Conservation (phyloP, 1,140 invertebrate genomes). For the Mercenaria mercenaria region DNA sequence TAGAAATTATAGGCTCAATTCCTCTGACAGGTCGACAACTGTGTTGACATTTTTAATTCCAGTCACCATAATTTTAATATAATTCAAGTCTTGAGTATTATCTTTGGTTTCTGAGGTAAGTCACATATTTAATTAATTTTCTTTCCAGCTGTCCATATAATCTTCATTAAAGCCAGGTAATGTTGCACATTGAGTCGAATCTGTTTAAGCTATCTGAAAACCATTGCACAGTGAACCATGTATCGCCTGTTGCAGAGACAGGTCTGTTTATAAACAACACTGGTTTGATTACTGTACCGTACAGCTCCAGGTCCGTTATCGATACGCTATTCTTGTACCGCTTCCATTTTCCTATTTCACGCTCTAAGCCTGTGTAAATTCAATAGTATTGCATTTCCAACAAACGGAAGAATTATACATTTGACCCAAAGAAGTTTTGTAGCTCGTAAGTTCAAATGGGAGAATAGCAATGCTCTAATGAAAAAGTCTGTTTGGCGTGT, state of each 20-base stretch:
- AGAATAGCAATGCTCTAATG: too few relatives aligned
- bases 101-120: too few relatives aligned
- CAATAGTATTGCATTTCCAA: background rate
- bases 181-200: background rate
- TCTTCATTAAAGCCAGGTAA: too few relatives aligned
- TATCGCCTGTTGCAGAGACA: background rate
- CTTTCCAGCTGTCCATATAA: too few relatives aligned
- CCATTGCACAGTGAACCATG: background rate
- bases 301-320: background rate
- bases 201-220: background rate
- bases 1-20: too few relatives aligned
- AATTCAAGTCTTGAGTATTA: too few relatives aligned
- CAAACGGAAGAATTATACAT: background rate
- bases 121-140: too few relatives aligned
- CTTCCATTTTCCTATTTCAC: background rate
- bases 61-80: too few relatives aligned
- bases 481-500: too few relatives aligned
- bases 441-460: too few relatives aligned
- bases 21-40: too few relatives aligned
- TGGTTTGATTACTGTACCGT: slow-evolving; percentile 4
- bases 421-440: background rate
- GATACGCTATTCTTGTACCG: background rate
- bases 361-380: background rate
- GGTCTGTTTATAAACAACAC: background rate
- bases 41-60: too few relatives aligned